Conservation (phyloP, 2,888 invertebrate species). For the Helobdella robusta region DNA sequence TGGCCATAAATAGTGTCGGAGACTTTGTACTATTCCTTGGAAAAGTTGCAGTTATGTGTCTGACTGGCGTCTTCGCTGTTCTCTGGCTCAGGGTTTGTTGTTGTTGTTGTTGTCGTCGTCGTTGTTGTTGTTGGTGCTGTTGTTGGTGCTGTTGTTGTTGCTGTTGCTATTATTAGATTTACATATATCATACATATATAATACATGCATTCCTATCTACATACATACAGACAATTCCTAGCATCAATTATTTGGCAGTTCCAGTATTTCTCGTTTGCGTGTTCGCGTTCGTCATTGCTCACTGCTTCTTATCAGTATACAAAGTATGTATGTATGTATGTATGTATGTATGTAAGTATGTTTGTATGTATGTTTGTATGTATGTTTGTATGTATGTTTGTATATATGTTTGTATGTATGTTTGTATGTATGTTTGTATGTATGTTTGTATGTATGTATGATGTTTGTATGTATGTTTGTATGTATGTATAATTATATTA, state of each 20-base stretch:
- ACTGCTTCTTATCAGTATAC: constrained; percentile 81
- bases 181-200: too few species aligned
- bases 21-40: constrained; percentile 85
- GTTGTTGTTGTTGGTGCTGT: neutral
- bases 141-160: neutral
- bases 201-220: neutral
- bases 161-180: neutral
- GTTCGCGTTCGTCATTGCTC: constrained; percentile 82
- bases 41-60: constrained; percentile 53
- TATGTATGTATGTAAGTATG: too few species aligned
- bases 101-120: neutral
- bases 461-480: too few species aligned
- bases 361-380: too few species aligned
- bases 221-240: constrained; percentile 30
- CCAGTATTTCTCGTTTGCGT: constrained; percentile 71
- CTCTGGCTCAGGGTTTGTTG: constrained; percentile 51
- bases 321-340: constrained; percentile 68
- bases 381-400: too few species aligned
- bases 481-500: too few species aligned
- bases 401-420: too few species aligned
- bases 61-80: constrained; percentile 67
- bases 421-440: too few species aligned
- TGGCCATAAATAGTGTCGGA: constrained; percentile 81
- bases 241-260: constrained; percentile 49
- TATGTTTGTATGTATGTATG: too few species aligned